Percentiles rank a stretch among this genome's conserved stretches.
Conservation (phyloP, 2,888 invertebrate species). For the Tenthredo livida region DNA sequence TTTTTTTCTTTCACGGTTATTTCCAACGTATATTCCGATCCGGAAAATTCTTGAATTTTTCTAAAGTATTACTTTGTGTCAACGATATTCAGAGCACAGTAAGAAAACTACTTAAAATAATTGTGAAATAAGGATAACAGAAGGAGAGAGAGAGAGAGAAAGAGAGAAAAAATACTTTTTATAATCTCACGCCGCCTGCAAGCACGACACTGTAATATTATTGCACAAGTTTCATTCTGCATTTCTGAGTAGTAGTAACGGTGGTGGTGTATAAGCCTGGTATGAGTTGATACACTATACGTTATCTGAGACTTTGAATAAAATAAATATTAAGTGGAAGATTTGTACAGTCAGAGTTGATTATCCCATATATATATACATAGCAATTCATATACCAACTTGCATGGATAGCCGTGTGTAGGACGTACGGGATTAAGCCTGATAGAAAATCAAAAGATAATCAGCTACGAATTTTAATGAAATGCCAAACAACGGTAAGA, state of each 20-base stretch:
- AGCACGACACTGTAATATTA: slow-evolving; percentile 33
- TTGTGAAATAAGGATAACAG: slow-evolving; percentile 56
- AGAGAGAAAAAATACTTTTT: no score
- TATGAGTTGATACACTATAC: slow-evolving; percentile 29
- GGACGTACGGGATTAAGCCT: neutral
- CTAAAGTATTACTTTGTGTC: neutral
- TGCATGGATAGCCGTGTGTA: neutral
- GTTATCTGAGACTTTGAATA: slow-evolving; percentile 42
- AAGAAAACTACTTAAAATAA: neutral
- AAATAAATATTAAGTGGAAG: slow-evolving; percentile 37
- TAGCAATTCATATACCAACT: neutral
- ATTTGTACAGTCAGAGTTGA: slow-evolving; percentile 29
- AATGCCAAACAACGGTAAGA: neutral
- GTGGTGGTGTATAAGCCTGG: neutral
- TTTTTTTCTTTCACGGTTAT: neutral
- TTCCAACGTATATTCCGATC: neutral
- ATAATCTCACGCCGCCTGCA: slow-evolving; percentile 2
- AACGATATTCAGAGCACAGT: neutral
- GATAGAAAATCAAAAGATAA: neutral
- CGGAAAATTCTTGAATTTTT: neutral
- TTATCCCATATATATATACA: neutral
- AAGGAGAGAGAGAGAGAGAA: no score
- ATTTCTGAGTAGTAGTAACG: slow-evolving; percentile 58
- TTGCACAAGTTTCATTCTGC: slow-evolving; percentile 48
- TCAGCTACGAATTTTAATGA: neutral